Conservation (phyloP, 2,797 vertebrate genomes). For the Emys orbicularis region DNA sequence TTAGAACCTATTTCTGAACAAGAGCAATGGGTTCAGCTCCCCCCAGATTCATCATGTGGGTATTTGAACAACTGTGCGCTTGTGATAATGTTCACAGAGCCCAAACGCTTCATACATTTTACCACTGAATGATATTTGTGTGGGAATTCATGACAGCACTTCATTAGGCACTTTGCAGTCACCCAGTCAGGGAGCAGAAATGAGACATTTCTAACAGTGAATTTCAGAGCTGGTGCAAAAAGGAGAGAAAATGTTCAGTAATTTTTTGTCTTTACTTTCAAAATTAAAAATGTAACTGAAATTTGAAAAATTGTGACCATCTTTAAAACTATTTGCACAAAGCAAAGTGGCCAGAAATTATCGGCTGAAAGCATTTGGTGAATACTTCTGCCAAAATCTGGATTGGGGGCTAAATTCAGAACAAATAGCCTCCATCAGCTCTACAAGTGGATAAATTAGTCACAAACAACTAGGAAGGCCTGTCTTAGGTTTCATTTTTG, state of each 20-base stretch:
- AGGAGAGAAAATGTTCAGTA: not conserved
- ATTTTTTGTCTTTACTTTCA: not conserved
- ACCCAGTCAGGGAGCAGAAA: slow-evolving; percentile 33
- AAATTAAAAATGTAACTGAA: not conserved
- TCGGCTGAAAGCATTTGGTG: not conserved
- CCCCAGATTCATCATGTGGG: not conserved
- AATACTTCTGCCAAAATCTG: not conserved
- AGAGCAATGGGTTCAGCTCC: not conserved
- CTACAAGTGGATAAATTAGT: slow-evolving; percentile 37
- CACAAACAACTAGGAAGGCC: slow-evolving; percentile 45
- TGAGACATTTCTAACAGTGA: not conserved
- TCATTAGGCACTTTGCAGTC: slow-evolving; percentile 27
- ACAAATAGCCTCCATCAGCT: not conserved
- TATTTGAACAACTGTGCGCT: not conserved
- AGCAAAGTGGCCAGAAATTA: slow-evolving; percentile 32
- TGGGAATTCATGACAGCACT: slow-evolving; percentile 49
- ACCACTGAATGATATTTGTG: slow-evolving; percentile 28
- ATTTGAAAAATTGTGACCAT: not conserved
- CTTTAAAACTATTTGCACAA: not conserved
- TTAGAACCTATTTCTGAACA: slow-evolving; percentile 18
- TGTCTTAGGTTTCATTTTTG: slow-evolving; percentile 66
- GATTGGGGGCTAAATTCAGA: not conserved
- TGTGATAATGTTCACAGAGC: not conserved
- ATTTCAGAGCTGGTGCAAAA: slow-evolving; percentile 54
- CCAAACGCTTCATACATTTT: slow-evolving; percentile 14